These are phyloP conservation scores for Harpalus rubripes DNA, from an alignment of 2,888 invertebrate genomes.

Conservation along the genomic window DNA sequence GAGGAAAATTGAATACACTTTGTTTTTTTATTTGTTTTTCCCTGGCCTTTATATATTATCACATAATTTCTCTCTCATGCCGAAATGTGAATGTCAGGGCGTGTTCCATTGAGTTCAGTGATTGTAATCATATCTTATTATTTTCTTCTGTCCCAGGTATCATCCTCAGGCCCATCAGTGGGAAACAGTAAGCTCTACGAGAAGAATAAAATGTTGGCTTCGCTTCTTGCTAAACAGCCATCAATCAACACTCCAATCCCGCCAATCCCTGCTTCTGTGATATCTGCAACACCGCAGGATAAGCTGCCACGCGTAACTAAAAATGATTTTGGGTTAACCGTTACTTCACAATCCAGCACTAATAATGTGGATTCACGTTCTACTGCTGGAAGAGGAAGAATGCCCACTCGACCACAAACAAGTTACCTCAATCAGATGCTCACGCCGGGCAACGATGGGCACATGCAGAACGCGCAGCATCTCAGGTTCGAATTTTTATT, in stretches of 20 bases:
- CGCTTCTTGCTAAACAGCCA: conserved; percentile 87
- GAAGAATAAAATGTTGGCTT: conserved; percentile 92
- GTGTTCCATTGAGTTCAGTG: too few species aligned
- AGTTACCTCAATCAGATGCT: conserved; percentile 76
- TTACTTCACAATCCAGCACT: conserved; percentile 67
- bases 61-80: too few species aligned
- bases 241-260: conserved; percentile 80
- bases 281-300: conserved; percentile 86
- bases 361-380: conserved; percentile 66
- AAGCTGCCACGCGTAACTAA: conserved; percentile 79
- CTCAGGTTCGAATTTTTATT: conserved; percentile 15
- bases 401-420: conserved; percentile 73
- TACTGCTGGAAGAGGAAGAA: conserved; percentile 70
- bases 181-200: conserved; percentile 86
- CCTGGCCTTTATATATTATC: too few species aligned
- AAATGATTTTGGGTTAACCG: conserved; percentile 68
- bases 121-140: not conserved
- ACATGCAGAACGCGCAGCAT: conserved; percentile 52
- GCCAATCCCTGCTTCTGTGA: conserved; percentile 82
- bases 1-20: too few species aligned
- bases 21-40: too few species aligned
- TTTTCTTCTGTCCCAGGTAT: conserved; percentile 72
- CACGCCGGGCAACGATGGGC: conserved; percentile 73
- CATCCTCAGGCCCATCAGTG: conserved; percentile 75
- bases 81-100: too few species aligned